These are phyloP conservation scores for Drosophila nannoptera DNA, from an alignment of 1,140 invertebrate genomes.

Conservation along the genomic window DNA sequence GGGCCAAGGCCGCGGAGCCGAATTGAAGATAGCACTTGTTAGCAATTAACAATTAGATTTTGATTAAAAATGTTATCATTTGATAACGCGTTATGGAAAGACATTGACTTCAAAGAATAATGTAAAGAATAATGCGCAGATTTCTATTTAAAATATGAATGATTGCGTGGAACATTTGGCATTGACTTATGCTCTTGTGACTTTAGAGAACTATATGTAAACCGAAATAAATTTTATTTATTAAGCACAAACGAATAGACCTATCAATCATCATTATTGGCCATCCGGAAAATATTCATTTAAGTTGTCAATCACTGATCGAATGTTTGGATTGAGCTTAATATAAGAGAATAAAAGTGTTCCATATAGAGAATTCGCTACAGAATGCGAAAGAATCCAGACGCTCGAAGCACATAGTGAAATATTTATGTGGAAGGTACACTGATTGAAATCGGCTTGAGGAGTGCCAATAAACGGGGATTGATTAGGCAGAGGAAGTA, in stretches of 20 bases:
- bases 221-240: constrained; percentile 10
- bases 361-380: constrained; percentile 12
- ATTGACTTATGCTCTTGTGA: neutral
- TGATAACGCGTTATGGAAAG: neutral
- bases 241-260: constrained; percentile 37
- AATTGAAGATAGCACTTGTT: neutral
- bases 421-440: neutral
- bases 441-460: constrained; percentile 8
- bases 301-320: constrained; percentile 44
- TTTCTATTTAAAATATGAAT: neutral
- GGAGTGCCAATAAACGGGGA: neutral
- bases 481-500: neutral
- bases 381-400: constrained; percentile 5
- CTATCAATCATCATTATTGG: constrained; percentile 48
- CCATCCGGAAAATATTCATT: constrained; percentile 39
- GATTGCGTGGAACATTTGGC: neutral
- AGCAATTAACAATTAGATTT: neutral
- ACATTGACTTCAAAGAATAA: neutral
- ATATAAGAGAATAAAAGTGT: constrained; percentile 23
- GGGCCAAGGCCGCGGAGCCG: constrained; percentile 15
- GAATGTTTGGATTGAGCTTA: constrained; percentile 27
- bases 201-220: neutral
- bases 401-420: neutral
- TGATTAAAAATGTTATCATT: constrained; percentile 17
- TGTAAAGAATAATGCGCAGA: neutral